These are phyloP conservation scores for Glaucopsyche alexis DNA, from an alignment of 2,888 invertebrate genomes.

Conservation along the genomic window DNA sequence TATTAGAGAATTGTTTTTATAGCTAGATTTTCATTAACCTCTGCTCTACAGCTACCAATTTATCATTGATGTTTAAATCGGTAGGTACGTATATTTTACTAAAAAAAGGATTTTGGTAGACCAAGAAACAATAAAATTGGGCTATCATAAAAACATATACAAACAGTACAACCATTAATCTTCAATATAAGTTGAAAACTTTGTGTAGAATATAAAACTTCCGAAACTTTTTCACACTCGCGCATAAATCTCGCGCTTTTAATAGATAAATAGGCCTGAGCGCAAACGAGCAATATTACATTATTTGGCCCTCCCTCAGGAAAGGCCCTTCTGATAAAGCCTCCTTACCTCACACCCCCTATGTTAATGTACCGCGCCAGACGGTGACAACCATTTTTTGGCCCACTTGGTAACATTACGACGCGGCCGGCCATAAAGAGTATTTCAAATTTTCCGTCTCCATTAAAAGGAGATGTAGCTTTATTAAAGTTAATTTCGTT, in stretches of 20 bases:
- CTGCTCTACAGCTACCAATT: too few species aligned
- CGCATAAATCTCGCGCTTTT: slow-evolving; percentile 76
- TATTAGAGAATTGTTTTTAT: too few species aligned
- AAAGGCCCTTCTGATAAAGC: slow-evolving; percentile 79
- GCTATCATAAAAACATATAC: background rate
- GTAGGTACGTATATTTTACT: too few species aligned
- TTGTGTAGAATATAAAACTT: slow-evolving; percentile 72
- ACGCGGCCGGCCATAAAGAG: slow-evolving; percentile 65
- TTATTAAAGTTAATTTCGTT: slow-evolving; percentile 45
- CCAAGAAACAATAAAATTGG: background rate
- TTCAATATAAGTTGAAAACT: slow-evolving; percentile 69
- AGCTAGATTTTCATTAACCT: too few species aligned
- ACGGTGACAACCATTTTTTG: slow-evolving; percentile 80
- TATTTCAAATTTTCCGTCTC: slow-evolving; percentile 78
- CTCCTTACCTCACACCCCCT: slow-evolving; percentile 77
- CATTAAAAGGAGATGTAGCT: slow-evolving; percentile 74
- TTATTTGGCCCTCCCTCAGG: slow-evolving; percentile 79
- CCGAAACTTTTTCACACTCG: slow-evolving; percentile 72
- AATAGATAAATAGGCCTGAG: slow-evolving; percentile 80
- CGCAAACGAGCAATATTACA: slow-evolving; percentile 80
- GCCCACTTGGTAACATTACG: slow-evolving; percentile 79
- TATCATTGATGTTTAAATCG: too few species aligned
- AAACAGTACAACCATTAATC: slow-evolving; percentile 52
- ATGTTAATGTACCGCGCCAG: slow-evolving; percentile 78
- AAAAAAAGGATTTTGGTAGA: background rate